Conservation (phyloP, 2,797 vertebrate species). For the Sebastes steindachneri region DNA sequence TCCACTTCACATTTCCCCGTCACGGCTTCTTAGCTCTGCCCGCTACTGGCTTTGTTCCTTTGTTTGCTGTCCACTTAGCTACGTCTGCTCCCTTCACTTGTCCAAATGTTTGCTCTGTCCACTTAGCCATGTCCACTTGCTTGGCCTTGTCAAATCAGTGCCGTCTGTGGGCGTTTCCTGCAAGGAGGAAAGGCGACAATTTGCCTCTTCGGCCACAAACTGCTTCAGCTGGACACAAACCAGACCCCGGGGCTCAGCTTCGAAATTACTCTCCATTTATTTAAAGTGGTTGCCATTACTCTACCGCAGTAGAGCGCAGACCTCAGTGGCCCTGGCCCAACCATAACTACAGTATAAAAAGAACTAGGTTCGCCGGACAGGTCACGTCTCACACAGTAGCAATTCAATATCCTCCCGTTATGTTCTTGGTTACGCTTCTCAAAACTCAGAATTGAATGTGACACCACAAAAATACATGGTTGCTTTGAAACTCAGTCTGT, state of each 20-base stretch:
- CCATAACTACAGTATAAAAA: slow-evolving; percentile 76
- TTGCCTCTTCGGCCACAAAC: slow-evolving; percentile 78
- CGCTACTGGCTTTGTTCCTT: slow-evolving; percentile 50
- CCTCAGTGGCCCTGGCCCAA: slow-evolving; percentile 75
- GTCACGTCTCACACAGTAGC: slow-evolving; percentile 80
- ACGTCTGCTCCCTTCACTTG: slow-evolving; percentile 47
- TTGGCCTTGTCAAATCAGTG: slow-evolving; percentile 54
- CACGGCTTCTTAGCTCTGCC: slow-evolving; percentile 48
- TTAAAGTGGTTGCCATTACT: slow-evolving; percentile 77
- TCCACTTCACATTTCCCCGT: slow-evolving; percentile 15
- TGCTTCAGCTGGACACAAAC: slow-evolving; percentile 74
- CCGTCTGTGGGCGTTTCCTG: slow-evolving; percentile 61
- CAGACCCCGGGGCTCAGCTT: slow-evolving; percentile 65
- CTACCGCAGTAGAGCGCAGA: slow-evolving; percentile 61
- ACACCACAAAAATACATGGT: slow-evolving; percentile 83
- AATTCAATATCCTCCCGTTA: slow-evolving; percentile 79
- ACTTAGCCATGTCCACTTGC: slow-evolving; percentile 72
- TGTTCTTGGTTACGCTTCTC: slow-evolving; percentile 77
- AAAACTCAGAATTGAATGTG: slow-evolving; percentile 72
- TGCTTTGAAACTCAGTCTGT: slow-evolving; percentile 67
- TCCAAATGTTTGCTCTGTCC: slow-evolving; percentile 71
- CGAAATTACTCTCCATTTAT: slow-evolving; percentile 74
- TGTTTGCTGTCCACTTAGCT: slow-evolving; percentile 73
- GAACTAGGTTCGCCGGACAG: slow-evolving; percentile 80
- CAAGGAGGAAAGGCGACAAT: slow-evolving; percentile 74